phyloP scores from a whole-genome alignment of 2,888 invertebrate species.

The Pristionchus fissidentatus region DNA sequence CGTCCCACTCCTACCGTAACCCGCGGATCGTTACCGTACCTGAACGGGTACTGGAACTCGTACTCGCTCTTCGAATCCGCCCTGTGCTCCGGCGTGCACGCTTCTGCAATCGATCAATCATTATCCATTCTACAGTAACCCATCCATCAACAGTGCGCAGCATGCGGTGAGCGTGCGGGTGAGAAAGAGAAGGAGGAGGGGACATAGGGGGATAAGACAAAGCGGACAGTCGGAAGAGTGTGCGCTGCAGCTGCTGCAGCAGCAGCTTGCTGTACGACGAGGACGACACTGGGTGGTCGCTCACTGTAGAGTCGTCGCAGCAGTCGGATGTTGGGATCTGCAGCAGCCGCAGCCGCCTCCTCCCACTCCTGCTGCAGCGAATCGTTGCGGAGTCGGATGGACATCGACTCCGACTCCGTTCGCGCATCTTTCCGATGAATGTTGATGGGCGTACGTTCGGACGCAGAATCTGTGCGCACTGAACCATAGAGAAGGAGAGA shows the following conservation, averaged over 20 bases:
- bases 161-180: background rate
- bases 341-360: constrained; percentile 8
- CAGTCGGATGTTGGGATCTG: background rate
- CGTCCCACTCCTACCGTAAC: background rate
- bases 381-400: constrained; percentile 1
- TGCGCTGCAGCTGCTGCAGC: background rate
- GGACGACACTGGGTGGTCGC: background rate
- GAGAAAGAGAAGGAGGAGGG: background rate
- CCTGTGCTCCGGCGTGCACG: constrained; percentile 15
- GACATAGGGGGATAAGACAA: background rate
- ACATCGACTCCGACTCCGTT: background rate
- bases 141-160: background rate
- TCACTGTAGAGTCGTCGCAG: constrained; percentile 40
- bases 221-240: background rate
- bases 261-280: background rate
- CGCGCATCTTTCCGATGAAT: constrained; percentile 25
- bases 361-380: constrained; percentile 30
- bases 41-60: constrained; percentile 81
- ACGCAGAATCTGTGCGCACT: constrained; percentile 12
- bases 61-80: constrained; percentile 40
- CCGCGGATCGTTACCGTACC: background rate
- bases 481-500: background rate
- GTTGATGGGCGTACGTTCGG: constrained; percentile 21
- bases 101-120: constrained; percentile 29
- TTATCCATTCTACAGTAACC: background rate